Evolutionary conservation across 2,888 invertebrate genomes (phyloP).

Genomic region (Iphiclides podalirius): DNA sequence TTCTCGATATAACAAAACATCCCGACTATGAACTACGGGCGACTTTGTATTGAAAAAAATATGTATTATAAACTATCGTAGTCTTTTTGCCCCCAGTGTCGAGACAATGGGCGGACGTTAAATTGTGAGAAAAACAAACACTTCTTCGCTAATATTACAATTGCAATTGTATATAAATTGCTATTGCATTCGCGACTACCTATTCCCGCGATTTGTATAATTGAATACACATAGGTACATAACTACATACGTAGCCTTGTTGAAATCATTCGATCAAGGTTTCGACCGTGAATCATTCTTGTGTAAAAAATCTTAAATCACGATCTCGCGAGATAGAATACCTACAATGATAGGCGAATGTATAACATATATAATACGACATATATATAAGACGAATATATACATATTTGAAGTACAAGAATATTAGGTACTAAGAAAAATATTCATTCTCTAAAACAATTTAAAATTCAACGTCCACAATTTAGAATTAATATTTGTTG

Average conservation of each 20-base stretch:
- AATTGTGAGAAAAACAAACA: constrained; percentile 56
- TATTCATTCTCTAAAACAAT: too few relatives aligned
- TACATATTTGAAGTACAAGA: too few relatives aligned
- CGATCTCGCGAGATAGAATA: too few relatives aligned
- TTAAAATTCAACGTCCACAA: too few relatives aligned
- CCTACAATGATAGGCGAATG: too few relatives aligned
- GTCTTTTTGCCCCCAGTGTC: constrained; percentile 27
- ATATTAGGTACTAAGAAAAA: too few relatives aligned
- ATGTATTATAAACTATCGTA: constrained; percentile 27
- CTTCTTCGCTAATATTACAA: constrained; percentile 34
- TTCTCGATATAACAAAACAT: too few relatives aligned
- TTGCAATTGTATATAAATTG: constrained; percentile 36
- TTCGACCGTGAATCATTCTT: constrained; percentile 48
- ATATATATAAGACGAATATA: too few relatives aligned
- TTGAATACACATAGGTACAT: constrained; percentile 10
- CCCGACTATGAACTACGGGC: not conserved
- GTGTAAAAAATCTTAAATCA: constrained; percentile 39
- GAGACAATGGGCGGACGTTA: constrained; percentile 66
- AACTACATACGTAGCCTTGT: constrained; percentile 17
- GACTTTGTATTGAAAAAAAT: constrained; percentile 9
- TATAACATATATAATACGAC: too few relatives aligned
- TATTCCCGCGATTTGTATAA: constrained; percentile 24
- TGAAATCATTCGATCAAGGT: constrained; percentile 47
- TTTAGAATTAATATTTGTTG: too few relatives aligned
- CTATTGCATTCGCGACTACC: constrained; percentile 29